These are phyloP conservation scores for Eueremaeus valkanovi DNA, from an alignment of 2,888 invertebrate genomes.

Conservation along the genomic window DNA sequence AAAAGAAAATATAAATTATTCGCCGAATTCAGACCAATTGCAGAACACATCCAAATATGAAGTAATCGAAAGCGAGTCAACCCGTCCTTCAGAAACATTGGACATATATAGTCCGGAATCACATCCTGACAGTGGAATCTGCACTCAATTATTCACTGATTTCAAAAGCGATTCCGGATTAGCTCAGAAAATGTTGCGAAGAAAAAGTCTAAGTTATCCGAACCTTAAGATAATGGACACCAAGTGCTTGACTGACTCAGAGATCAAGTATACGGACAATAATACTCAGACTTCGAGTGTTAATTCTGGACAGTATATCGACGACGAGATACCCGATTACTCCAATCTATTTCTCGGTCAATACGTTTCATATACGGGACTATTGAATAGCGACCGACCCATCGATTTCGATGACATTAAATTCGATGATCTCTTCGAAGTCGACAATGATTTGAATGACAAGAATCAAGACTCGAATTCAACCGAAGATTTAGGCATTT, in stretches of 20 bases:
- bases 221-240: neutral
- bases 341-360: constrained; percentile 40
- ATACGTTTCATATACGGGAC: constrained; percentile 40
- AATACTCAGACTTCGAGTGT: neutral
- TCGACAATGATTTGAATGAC: neutral
- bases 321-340: constrained; percentile 46
- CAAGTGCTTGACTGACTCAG: neutral
- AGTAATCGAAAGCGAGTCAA: neutral
- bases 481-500: constrained; percentile 15
- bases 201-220: constrained; percentile 16
- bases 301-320: constrained; percentile 44
- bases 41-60: neutral
- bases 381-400: constrained; percentile 38
- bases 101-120: neutral
- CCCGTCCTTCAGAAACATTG: neutral
- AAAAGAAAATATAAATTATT: too few relatives aligned
- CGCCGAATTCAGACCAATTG: too few relatives aligned
- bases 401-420: neutral
- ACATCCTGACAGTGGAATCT: constrained; percentile 24
- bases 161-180: neutral
- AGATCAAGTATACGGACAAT: neutral
- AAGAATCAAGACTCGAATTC: neutral
- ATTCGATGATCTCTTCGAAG: neutral
- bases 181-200: neutral
- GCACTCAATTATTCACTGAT: neutral